Percentiles rank a stretch among this genome's conserved stretches.
Conservation (phyloP, 2,888 invertebrate genomes). For the Tenodera sinensis region DNA sequence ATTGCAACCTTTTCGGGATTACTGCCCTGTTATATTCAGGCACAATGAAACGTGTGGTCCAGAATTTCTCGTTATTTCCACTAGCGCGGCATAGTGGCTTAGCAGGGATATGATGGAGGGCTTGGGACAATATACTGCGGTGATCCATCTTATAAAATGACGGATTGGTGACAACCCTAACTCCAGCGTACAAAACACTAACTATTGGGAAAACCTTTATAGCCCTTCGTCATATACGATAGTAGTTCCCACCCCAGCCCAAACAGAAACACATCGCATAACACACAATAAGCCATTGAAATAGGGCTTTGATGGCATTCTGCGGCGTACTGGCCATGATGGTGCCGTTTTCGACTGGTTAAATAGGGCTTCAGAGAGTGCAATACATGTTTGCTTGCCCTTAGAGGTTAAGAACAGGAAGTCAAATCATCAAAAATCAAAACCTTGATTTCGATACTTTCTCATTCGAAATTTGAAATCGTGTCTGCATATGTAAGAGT, state of each 20-base stretch:
- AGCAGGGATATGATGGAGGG: not conserved
- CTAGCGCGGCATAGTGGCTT: not conserved
- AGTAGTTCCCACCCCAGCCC: not conserved
- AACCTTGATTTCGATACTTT: no score
- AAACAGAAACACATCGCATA: not conserved
- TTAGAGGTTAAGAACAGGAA: no score
- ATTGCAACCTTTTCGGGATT: not conserved
- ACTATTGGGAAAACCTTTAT: not conserved
- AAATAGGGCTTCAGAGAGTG: no score
- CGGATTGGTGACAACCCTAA: constrained; percentile 20
- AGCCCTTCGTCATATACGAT: not conserved
- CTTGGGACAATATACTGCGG: not conserved
- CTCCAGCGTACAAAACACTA: not conserved
- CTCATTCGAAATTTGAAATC: no score
- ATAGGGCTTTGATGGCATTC: not conserved
- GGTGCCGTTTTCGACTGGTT: no score
- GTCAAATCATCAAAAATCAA: no score
- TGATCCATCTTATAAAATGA: constrained; percentile 27
- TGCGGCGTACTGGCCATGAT: not conserved
- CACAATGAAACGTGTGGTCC: not conserved
- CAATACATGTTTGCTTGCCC: no score
- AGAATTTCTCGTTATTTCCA: not conserved
- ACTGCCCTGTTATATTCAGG: not conserved
- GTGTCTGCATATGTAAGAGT: no score
- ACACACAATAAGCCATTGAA: constrained; percentile 7